Conservation (phyloP, 1,140 invertebrate genomes). For the Aphidius ervi region DNA sequence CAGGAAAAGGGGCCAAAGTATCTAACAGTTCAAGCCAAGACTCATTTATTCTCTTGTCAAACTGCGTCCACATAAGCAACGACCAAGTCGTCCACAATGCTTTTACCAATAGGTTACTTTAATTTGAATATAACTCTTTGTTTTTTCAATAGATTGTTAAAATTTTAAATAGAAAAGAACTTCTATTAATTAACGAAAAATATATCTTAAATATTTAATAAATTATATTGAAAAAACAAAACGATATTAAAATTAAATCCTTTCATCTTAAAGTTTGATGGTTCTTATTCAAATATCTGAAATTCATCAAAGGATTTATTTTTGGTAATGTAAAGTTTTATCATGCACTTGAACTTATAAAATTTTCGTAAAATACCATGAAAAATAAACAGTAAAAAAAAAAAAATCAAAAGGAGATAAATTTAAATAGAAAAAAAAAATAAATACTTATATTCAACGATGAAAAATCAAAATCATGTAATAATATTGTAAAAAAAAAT, state of each 20-base stretch:
- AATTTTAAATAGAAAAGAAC: constrained; percentile 19
- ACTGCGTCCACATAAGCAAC: constrained; percentile 25
- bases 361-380: too few species aligned
- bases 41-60: constrained; percentile 36
- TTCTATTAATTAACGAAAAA: too few species aligned
- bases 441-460: too few species aligned
- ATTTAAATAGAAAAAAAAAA: too few species aligned
- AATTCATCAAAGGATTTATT: neutral
- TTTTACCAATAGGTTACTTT: neutral
- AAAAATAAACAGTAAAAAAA: too few species aligned
- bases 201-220: too few species aligned
- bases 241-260: too few species aligned
- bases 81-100: neutral
- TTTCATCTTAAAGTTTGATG: too few species aligned
- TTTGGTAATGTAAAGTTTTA: neutral
- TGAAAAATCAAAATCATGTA: neutral
- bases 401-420: too few species aligned
- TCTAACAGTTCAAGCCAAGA: constrained; percentile 30
- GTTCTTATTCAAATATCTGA: too few species aligned
- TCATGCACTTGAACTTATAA: too few species aligned
- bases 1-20: constrained; percentile 20
- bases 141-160: neutral
- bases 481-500: neutral
- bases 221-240: too few species aligned
- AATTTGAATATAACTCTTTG: neutral